A percentile compares a stretch with the other conserved stretches of the same genome.
Evolutionary conservation across 2,113 vertebrate genomes (phyloP).

Genomic region (Pteronura brasiliensis): DNA sequence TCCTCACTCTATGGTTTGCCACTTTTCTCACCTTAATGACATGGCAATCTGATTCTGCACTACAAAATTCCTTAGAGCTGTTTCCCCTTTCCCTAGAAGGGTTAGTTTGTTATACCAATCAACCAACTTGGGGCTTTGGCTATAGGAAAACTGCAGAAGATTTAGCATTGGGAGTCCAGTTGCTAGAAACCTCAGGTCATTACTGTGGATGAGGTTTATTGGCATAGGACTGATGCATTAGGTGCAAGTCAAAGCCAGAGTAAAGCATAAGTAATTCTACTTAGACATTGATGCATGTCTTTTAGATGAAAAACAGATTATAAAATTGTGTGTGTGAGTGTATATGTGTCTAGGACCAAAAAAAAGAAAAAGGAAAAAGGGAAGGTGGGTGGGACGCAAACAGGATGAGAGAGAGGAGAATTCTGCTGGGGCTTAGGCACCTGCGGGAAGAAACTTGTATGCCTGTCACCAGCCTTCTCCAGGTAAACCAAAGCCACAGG

Average conservation of each 20-base stretch:
- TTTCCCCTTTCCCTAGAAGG: neutral
- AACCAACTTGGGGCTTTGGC: neutral
- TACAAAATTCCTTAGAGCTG: neutral
- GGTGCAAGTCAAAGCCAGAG: neutral
- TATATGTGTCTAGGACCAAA: neutral
- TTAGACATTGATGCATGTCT: neutral
- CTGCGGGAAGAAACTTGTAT: neutral
- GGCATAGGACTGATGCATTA: neutral
- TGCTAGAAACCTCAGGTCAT: neutral
- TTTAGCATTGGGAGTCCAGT: neutral
- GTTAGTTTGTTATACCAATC: slow-evolving; percentile 14
- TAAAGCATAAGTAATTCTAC: neutral
- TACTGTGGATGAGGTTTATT: neutral
- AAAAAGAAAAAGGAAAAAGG: neutral
- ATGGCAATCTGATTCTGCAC: neutral
- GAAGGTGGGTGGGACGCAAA: neutral
- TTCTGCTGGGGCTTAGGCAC: neutral
- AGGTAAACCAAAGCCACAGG: slow-evolving; percentile 39
- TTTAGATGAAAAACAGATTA: neutral
- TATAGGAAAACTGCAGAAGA: slow-evolving; percentile 7
- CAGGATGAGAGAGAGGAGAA: neutral
- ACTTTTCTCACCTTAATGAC: neutral
- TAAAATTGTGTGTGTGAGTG: neutral
- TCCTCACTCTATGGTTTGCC: neutral
- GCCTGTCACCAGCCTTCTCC: neutral